These are phyloP conservation scores for Rhynchomys soricoides DNA, from an alignment of 2,113 vertebrate species.

Conservation along the genomic window DNA sequence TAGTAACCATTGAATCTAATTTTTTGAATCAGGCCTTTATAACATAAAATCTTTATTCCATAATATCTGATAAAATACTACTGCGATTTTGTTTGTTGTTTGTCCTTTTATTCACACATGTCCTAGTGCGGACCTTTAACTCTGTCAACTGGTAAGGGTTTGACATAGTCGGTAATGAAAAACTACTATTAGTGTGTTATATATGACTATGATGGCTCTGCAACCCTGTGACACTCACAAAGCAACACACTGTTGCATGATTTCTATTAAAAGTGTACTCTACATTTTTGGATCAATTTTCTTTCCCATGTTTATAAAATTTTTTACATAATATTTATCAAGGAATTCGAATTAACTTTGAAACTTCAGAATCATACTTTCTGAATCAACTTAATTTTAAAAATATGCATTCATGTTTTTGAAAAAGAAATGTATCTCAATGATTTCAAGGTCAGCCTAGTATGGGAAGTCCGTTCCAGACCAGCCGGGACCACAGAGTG, in stretches of 20 bases:
- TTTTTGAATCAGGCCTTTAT: neutral
- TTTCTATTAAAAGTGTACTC: neutral
- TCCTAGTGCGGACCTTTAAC: constrained; percentile 4
- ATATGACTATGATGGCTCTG: neutral
- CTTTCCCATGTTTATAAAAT: neutral
- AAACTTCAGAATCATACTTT: neutral
- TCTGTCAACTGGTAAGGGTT: neutral
- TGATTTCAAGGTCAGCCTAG: neutral
- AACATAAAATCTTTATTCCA: neutral
- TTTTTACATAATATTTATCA: neutral
- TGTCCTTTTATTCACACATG: neutral
- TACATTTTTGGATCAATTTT: constrained; percentile 9
- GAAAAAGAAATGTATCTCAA: neutral
- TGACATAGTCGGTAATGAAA: neutral
- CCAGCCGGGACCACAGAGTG: neutral
- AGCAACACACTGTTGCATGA: neutral
- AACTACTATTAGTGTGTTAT: neutral
- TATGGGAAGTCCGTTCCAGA: neutral
- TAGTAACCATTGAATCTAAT: neutral
- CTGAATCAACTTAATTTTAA: neutral
- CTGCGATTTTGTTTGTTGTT: neutral
- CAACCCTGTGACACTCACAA: neutral
- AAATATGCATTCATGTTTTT: neutral
- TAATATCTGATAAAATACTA: neutral
- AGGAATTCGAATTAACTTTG: constrained; percentile 38